Base-by-base conservation (phyloP, 1,140 invertebrate genomes). In the Cherax quadricarinatus region DNA sequence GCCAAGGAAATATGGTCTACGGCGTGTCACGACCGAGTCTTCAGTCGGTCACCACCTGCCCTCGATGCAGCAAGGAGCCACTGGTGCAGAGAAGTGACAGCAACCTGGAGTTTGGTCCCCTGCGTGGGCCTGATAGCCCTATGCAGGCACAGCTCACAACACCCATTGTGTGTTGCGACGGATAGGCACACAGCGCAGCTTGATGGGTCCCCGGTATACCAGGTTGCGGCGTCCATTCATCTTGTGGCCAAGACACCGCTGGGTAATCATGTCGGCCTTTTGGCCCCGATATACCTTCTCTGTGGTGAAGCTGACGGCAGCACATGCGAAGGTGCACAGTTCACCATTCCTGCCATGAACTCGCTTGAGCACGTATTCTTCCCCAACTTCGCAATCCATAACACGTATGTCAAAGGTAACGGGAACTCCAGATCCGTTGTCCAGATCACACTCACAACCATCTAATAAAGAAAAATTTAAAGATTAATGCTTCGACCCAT, bases 181-280 rank as follows among this genome's bases (percentile, higher is more conserved):
- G 10, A 53, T 16, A 12, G 89, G 57, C 10, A 91, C 84, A 75
- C 89, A 91, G n/a, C 78, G 24, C 14, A 91, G 84, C 53, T 84
- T 79, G 57, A 91, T 91, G 24, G 93, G 93, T 21, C 93, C 93
- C 16, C 85, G 75, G 93, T 88, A 93, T 9, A 93, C 93, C 57
- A 88, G 93, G 41, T 87, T 91, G 18, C 73, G 70, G 4, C 80
- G 48, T 21, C 89, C 93, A 16, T 53, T 57, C 84, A 93, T 93
- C 88, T 89, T 91, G 80, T 91, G 85, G 1, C 94, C 94, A 70
- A 95, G 86, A 85, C 94, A 93, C 66, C 93, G 88, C 80, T 95
- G 94, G 48, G 95, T 94, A 21, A 95, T 93, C 94, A 95, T 94
- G 82, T 94, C 94, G 48, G 95, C 95, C 87, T 94, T 94, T 89